Evolutionary conservation across 2,888 invertebrate species (phyloP).

Genomic region (Aleiodes alternator): DNA sequence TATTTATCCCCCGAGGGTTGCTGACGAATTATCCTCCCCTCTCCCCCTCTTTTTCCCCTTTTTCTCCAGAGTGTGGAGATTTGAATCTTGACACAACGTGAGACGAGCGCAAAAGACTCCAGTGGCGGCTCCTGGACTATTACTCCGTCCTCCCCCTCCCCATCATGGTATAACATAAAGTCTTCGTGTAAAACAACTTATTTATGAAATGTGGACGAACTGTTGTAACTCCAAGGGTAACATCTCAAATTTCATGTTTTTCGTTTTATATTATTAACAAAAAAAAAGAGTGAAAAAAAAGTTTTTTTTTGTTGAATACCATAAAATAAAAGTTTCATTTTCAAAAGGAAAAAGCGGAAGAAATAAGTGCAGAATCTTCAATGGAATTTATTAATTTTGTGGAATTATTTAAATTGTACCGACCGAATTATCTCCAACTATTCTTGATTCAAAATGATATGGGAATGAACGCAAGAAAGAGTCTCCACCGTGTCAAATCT

Average conservation of each 20-base stretch:
- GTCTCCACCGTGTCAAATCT: constrained; percentile 66
- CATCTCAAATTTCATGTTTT: constrained; percentile 34
- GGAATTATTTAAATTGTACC: constrained; percentile 7
- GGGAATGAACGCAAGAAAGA: constrained; percentile 55
- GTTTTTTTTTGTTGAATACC: background rate
- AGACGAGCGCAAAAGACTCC: constrained; percentile 40
- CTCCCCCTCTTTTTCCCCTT: background rate
- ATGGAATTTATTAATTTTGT: no score
- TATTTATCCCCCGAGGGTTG: constrained; percentile 26
- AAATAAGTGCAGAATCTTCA: no score
- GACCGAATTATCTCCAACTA: background rate
- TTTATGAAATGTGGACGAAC: constrained; percentile 50
- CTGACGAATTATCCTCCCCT: constrained; percentile 49
- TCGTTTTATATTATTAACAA: background rate
- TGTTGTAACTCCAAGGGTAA: constrained; percentile 52
- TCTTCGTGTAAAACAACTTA: constrained; percentile 46
- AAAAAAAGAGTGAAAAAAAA: background rate
- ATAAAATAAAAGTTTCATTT: no score
- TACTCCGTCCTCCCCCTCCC: constrained; percentile 31
- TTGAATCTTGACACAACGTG: constrained; percentile 47
- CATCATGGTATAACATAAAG: constrained; percentile 44
- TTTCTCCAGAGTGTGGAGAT: constrained; percentile 46
- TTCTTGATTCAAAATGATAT: background rate
- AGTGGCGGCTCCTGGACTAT: constrained; percentile 55
- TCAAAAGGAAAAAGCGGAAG: no score